Percentiles rank a stretch among this genome's conserved stretches.
phyloP scores from a whole-genome alignment of 2,888 invertebrate genomes.

The Drosophila nr. perissopoda region DNA sequence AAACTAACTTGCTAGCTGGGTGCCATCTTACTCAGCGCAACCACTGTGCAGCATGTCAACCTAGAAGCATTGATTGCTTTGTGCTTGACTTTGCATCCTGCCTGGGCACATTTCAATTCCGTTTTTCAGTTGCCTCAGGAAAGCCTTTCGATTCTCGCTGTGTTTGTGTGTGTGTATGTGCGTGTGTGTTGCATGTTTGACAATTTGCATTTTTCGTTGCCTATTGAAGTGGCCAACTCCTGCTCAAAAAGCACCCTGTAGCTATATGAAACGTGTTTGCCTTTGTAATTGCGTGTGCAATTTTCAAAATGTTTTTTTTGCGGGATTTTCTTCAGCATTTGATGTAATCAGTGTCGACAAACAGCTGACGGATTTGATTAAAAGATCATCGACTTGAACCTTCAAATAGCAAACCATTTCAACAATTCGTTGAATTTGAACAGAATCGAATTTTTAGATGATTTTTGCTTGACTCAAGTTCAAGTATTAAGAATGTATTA shows the following conservation, averaged over 20 bases:
- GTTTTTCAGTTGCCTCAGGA: slow-evolving; percentile 36
- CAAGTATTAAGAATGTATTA: too few relatives aligned
- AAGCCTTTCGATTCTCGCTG: neutral
- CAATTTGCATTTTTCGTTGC: slow-evolving; percentile 69
- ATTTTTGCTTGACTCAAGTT: too few relatives aligned
- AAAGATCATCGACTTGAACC: slow-evolving; percentile 6
- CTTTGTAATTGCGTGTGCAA: slow-evolving; percentile 54
- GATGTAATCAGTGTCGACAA: slow-evolving; percentile 41
- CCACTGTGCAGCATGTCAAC: neutral
- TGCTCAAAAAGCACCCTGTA: neutral
- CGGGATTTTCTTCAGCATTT: slow-evolving; percentile 6
- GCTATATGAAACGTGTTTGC: slow-evolving; percentile 42
- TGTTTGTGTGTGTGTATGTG: slow-evolving; percentile 20
- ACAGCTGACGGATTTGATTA: slow-evolving; percentile 16
- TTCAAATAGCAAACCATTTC: neutral
- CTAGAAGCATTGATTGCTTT: slow-evolving; percentile 52
- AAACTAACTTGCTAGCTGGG: neutral
- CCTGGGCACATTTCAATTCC: slow-evolving; percentile 49
- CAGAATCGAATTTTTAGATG: too few relatives aligned
- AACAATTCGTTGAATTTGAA: too few relatives aligned
- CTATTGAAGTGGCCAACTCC: slow-evolving; percentile 10
- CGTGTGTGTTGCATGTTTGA: slow-evolving; percentile 64
- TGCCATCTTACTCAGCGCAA: neutral
- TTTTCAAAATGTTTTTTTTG: slow-evolving; percentile 21
- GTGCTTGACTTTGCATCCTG: slow-evolving; percentile 32